Evolutionary conservation across 2,888 invertebrate species (phyloP).

Genomic region (Chouioia cunea): DNA sequence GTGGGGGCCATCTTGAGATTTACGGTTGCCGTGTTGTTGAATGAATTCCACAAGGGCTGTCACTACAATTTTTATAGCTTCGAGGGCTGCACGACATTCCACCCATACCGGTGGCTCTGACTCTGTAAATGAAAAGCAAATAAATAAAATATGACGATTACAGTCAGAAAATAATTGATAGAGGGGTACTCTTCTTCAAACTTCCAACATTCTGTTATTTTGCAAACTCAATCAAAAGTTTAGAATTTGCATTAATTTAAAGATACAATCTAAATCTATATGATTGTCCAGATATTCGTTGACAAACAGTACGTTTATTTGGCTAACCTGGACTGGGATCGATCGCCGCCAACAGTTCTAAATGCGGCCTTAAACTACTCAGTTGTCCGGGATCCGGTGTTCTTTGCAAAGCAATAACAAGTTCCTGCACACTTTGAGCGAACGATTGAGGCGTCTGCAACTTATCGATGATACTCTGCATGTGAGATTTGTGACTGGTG

Average conservation of each 20-base stretch:
- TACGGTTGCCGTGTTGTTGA: slow-evolving; percentile 79
- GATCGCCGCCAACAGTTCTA: slow-evolving; percentile 88
- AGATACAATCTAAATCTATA: slow-evolving; percentile 56
- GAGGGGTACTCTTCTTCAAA: no score
- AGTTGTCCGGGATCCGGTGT: slow-evolving; percentile 88
- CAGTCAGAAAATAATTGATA: slow-evolving; percentile 19
- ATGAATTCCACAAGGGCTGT: slow-evolving; percentile 84
- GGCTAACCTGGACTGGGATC: slow-evolving; percentile 84
- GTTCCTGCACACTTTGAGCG: slow-evolving; percentile 89
- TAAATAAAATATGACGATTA: slow-evolving; percentile 11
- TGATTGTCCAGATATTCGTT: not conserved
- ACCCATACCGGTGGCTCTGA: slow-evolving; percentile 75
- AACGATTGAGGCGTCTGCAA: slow-evolving; percentile 94
- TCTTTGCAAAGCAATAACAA: slow-evolving; percentile 90
- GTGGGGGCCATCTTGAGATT: slow-evolving; percentile 73
- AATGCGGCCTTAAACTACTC: slow-evolving; percentile 80
- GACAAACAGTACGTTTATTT: not conserved
- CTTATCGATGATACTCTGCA: slow-evolving; percentile 94
- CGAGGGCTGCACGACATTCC: slow-evolving; percentile 77
- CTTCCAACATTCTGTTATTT: no score
- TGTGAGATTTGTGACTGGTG: slow-evolving; percentile 94
- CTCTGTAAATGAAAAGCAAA: slow-evolving; percentile 67
- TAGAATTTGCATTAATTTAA: no score
- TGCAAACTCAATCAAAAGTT: no score
- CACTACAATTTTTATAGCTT: slow-evolving; percentile 79